These are phyloP conservation scores for Auanema sp. DNA, from an alignment of 2,888 invertebrate genomes.

Conservation along the genomic window DNA sequence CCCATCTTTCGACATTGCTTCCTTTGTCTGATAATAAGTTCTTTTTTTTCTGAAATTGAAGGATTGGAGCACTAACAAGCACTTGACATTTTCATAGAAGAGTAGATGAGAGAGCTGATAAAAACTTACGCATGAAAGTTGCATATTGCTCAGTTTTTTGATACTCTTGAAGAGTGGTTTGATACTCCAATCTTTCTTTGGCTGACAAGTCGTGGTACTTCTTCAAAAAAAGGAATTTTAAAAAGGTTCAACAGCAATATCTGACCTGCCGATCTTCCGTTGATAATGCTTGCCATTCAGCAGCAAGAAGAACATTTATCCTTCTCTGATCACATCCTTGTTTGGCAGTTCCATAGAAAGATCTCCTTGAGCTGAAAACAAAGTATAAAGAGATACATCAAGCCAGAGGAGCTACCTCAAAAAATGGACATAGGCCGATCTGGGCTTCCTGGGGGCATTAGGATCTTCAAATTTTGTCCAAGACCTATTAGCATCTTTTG, in stretches of 20 bases:
- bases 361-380: neutral
- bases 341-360: neutral
- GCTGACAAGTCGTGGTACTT: neutral
- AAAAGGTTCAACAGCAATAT: neutral
- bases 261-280: neutral
- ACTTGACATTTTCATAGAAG: too few relatives aligned
- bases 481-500: neutral
- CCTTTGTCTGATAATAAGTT: neutral
- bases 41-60: neutral
- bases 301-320: neutral
- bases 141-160: slow-evolving; percentile 2
- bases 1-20: slow-evolving; percentile 1
- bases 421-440: slow-evolving; percentile 4
- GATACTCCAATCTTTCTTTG: neutral
- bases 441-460: neutral
- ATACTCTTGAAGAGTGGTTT: neutral
- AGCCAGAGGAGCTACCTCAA: neutral
- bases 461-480: slow-evolving; percentile 3
- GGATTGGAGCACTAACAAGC: neutral
- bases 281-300: neutral
- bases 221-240: neutral
- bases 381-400: neutral
- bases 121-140: neutral
- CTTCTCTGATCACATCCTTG: slow-evolving; percentile 6
- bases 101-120: neutral